Conservation (phyloP, 2,797 vertebrate genomes). For the Betta splendens region DNA sequence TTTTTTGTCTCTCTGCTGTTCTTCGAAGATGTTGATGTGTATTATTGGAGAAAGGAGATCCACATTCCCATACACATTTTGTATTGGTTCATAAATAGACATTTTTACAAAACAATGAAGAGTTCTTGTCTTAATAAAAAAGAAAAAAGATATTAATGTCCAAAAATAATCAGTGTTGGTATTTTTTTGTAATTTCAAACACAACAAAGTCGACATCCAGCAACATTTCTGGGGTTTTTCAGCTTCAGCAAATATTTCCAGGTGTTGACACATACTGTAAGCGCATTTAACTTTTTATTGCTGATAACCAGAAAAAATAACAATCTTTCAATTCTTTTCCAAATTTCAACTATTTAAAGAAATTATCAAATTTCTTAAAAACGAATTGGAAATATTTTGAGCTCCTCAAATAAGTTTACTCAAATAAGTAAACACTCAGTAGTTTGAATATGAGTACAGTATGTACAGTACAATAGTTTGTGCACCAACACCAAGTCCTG, state of each 20-base stretch:
- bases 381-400: neutral
- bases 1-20: conserved; percentile 93
- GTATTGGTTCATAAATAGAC: conserved; percentile 99
- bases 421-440: too few species aligned
- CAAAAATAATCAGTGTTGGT: conserved; percentile 80
- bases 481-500: conserved; percentile 3
- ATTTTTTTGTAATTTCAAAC: conserved; percentile 50
- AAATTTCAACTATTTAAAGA: too few species aligned
- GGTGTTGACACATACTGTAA: neutral
- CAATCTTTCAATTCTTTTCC: too few species aligned
- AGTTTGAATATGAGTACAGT: conserved; percentile 2
- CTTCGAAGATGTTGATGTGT: conserved; percentile 95
- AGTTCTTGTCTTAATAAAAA: conserved; percentile 99
- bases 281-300: neutral
- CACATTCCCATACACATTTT: conserved; percentile 99
- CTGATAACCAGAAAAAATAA: too few species aligned
- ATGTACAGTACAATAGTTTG: conserved; percentile 1
- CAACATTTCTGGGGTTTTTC: neutral
- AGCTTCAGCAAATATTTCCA: neutral
- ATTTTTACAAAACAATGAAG: conserved; percentile 99
- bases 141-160: conserved; percentile 99
- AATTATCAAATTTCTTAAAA: too few species aligned
- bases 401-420: too few species aligned
- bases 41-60: conserved; percentile 90
- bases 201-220: neutral